phyloP scores from a whole-genome alignment of 2,113 vertebrate genomes.

The Gopherus flavomarginatus region DNA sequence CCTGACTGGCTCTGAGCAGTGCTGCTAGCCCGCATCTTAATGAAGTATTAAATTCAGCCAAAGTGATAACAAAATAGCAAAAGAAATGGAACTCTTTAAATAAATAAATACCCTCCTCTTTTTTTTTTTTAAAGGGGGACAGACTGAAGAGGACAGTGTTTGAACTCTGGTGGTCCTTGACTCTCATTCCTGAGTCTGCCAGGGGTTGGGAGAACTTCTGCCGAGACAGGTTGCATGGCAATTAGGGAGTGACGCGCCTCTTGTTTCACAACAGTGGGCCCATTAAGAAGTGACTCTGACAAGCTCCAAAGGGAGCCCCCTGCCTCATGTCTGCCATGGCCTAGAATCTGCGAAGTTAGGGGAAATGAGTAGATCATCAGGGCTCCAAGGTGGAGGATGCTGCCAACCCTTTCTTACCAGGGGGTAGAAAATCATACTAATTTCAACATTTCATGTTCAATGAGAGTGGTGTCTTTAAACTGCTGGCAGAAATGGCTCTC shows the following conservation, averaged over 20 bases:
- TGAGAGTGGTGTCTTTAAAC: constrained; percentile 35
- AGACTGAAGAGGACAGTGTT: background rate
- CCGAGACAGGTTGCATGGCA: background rate
- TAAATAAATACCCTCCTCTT: background rate
- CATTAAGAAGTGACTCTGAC: background rate
- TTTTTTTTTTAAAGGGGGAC: background rate
- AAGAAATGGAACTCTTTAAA: background rate
- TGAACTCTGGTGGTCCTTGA: background rate
- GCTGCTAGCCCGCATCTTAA: background rate
- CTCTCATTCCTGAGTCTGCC: background rate
- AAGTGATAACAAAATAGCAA: background rate
- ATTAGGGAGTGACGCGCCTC: background rate
- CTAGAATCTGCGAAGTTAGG: background rate
- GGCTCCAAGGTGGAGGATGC: constrained; percentile 25
- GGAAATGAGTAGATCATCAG: background rate
- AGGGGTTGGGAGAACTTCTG: background rate
- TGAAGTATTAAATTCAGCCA: background rate
- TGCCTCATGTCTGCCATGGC: background rate
- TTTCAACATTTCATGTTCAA: constrained; percentile 67
- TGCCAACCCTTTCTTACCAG: constrained; percentile 63
- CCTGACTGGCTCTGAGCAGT: background rate
- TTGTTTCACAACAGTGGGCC: too few species aligned
- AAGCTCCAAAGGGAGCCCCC: background rate
- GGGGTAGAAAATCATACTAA: constrained; percentile 40
- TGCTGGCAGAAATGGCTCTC: constrained; percentile 48